Percentiles rank a stretch among this genome's conserved stretches.
These are phyloP conservation scores for Dilophus febrilis DNA, from an alignment of 2,888 invertebrate species.

Conservation along the genomic window DNA sequence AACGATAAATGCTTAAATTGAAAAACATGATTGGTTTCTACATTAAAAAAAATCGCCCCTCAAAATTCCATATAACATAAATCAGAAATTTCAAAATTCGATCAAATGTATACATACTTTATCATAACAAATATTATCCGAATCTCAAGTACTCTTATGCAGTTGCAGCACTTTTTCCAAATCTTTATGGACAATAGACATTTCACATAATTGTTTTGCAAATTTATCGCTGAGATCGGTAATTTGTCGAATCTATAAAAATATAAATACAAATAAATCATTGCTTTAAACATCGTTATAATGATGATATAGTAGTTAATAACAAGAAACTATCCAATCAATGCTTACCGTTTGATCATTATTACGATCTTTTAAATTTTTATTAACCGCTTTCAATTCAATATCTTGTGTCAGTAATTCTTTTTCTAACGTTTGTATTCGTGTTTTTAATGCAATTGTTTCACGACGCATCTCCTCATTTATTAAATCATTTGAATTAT, in stretches of 20 bases:
- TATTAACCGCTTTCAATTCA: conserved; percentile 46
- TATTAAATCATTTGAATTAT: conserved; percentile 46
- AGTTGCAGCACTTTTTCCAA: conserved; percentile 29
- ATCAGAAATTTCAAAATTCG: not conserved
- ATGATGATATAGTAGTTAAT: not conserved
- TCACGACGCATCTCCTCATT: conserved; percentile 62
- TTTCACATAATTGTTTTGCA: conserved; percentile 25
- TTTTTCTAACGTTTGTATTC: conserved; percentile 66
- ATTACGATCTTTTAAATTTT: conserved; percentile 27
- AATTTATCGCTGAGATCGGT: conserved; percentile 26
- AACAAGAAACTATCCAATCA: conserved; percentile 1
- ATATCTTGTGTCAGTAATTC: conserved; percentile 71
- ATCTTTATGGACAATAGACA: conserved; percentile 29
- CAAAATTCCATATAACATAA: no score
- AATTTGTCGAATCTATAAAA: conserved; percentile 23
- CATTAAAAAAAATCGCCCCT: no score
- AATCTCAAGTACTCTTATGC: conserved; percentile 30
- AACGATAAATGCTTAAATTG: no score
- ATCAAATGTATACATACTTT: conserved; percentile 16
- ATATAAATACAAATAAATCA: not conserved
- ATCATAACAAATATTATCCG: conserved; percentile 22
- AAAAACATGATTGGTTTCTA: no score
- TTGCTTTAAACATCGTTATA: not conserved
- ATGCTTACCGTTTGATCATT: conserved; percentile 58
- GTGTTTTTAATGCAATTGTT: conserved; percentile 51